Base-by-base conservation (phyloP, 2,797 vertebrate genomes). In the Nasua narica region DNA sequence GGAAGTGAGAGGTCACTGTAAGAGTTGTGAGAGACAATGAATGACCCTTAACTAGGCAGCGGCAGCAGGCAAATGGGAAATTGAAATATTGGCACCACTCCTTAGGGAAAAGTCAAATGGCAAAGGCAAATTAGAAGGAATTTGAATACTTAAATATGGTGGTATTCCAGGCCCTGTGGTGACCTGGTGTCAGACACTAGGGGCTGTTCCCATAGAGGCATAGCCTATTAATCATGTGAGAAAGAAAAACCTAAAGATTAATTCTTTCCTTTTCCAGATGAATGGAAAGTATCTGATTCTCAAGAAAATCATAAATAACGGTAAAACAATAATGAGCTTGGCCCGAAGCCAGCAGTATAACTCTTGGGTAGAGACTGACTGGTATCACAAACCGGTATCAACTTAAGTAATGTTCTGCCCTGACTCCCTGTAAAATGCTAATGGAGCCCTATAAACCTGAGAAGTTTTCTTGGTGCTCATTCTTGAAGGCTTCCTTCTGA, bases 201-300 rank as follows among this genome's bases (percentile, higher is more conserved):
- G 4, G 8, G 15, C 1, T 0, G 13, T n/a, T 72, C 79, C 78
- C 25, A 7, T 0, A 90, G 77, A 37, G 32, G 74, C 0, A 7
- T 16, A 15, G 82, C 27, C 37, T 74, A 23, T 18, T 82, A 40
- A 54, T 29, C 6, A 87, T 93, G 18, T 85, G 52, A 95, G 69
- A 14, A 1, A 16, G 27, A 54, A n/a, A 95, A 32, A 15, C 1
- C 35, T 54, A 83, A 88, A 67, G 60, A 2, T 83, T 25, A 46
- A 48, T 94, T 27, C 16, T 67, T 58, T 67, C 18, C 29, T 43
- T 96, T 79, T 95, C n/a, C 86, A 92, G 19, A 60, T 88, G 86
- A 95, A 60, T 3, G 3, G 92, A 87, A 50, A 84, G 95, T 62
- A 96, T 56, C 32, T 87, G 77, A 62, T 74, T 93, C 88, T 65